These are phyloP conservation scores for Morus bassanus DNA, from an alignment of 2,797 vertebrate species.

Conservation along the genomic window DNA sequence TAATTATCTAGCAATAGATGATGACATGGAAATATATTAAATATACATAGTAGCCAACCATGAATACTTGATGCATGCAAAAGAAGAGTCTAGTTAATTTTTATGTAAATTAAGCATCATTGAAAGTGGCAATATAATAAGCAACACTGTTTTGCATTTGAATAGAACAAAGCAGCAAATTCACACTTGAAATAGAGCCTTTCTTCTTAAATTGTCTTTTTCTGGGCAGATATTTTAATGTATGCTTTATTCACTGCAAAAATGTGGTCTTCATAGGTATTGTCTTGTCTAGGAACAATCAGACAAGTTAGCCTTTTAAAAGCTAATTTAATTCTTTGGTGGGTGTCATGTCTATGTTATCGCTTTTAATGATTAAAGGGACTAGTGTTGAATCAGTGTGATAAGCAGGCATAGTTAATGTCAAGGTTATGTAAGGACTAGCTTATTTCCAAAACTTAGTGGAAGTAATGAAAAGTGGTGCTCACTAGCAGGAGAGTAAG, in stretches of 20 bases:
- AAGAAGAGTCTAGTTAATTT: slow-evolving; percentile 61
- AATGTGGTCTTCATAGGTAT: neutral
- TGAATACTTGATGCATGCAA: slow-evolving; percentile 62
- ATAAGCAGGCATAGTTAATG: neutral
- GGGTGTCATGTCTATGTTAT: neutral
- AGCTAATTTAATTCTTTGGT: neutral
- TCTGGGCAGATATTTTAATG: neutral
- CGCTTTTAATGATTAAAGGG: neutral
- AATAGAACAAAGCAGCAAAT: slow-evolving; percentile 17
- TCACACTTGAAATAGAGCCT: neutral
- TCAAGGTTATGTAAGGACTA: neutral
- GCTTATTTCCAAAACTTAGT: neutral
- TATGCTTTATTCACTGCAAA: neutral
- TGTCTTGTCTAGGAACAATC: neutral
- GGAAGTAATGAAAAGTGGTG: neutral
- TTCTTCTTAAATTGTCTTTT: neutral
- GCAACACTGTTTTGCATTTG: neutral
- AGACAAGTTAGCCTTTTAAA: neutral
- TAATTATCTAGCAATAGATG: slow-evolving; percentile 71
- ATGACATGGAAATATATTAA: slow-evolving; percentile 75
- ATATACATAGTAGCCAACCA: slow-evolving; percentile 67
- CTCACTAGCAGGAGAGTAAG: neutral
- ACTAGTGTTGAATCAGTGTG: neutral
- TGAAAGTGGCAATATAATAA: slow-evolving; percentile 23
- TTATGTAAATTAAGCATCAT: slow-evolving; percentile 54